phyloP scores from a whole-genome alignment of 2,797 vertebrate species.

The Hyperoplus immaculatus region DNA sequence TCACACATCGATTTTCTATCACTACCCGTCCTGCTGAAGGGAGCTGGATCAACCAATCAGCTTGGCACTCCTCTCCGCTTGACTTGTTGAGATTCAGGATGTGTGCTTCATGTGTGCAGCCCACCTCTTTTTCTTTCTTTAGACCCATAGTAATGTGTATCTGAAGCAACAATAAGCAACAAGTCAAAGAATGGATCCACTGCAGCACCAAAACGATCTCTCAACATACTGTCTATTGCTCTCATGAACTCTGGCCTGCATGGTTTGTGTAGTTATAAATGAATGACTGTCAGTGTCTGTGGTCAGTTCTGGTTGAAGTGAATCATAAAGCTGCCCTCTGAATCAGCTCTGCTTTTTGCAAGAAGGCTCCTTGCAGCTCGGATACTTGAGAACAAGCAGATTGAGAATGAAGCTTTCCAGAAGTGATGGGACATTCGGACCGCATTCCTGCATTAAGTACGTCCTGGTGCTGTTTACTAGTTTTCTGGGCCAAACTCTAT shows the following conservation, averaged over 20 bases:
- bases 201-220: neutral
- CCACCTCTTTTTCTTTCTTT: neutral
- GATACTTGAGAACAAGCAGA: constrained; percentile 25
- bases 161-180: constrained; percentile 3
- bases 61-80: neutral
- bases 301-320: constrained; percentile 2
- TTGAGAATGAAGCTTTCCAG: constrained; percentile 40
- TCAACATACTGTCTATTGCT: neutral
- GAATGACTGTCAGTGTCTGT: neutral
- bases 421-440: constrained; percentile 11
- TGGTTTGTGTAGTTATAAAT: constrained; percentile 1
- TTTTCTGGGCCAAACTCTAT: constrained; percentile 45
- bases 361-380: neutral
- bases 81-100: neutral
- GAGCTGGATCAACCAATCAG: neutral
- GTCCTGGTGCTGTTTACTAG: constrained; percentile 44
- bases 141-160: neutral
- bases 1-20: neutral
- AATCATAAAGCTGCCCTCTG: constrained; percentile 10
- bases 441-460: constrained; percentile 43
- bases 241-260: neutral
- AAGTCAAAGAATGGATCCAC: neutral
- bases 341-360: constrained; percentile 14
- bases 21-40: constrained; percentile 1
- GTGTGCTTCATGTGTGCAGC: neutral